Conservation (phyloP, 37 sponge, comb jelly and placozoan species). For the Agelas oroides region DNA sequence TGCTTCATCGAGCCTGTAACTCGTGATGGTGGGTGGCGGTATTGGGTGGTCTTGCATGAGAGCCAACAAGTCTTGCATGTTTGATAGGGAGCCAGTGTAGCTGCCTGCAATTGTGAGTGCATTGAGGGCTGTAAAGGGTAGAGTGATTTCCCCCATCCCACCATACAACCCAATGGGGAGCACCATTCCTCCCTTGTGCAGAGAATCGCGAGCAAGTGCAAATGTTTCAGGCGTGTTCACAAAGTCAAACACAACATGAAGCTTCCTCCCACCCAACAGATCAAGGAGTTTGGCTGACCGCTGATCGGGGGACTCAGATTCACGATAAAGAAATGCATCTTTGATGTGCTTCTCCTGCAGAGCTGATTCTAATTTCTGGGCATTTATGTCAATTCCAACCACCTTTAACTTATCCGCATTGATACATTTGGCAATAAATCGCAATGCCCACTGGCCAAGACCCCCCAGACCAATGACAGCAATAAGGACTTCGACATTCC, state of each 20-base stretch:
- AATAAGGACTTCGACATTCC: slow-evolving; percentile 14
- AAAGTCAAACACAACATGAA: slow-evolving; percentile 43
- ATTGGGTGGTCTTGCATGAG: slow-evolving; percentile 16
- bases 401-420: background rate
- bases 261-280: background rate
- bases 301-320: background rate
- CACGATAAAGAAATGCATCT: background rate
- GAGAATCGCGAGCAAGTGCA: background rate
- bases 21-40: background rate
- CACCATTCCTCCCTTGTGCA: slow-evolving; percentile 15
- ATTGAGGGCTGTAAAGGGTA: slow-evolving; percentile 27
- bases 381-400: slow-evolving; percentile 36
- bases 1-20: slow-evolving; percentile 15
- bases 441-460: slow-evolving; percentile 38
- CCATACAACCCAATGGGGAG: slow-evolving; percentile 58
- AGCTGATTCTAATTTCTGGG: background rate
- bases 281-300: background rate
- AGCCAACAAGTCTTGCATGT: slow-evolving; percentile 18
- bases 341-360: slow-evolving; percentile 5
- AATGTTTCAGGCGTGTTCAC: slow-evolving; percentile 55
- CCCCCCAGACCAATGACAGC: slow-evolving; percentile 57
- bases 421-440: slow-evolving; percentile 15
- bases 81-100: slow-evolving; percentile 17
- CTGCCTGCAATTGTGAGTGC: slow-evolving; percentile 5
- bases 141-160: slow-evolving; percentile 31